Evolutionary conservation across 1,140 invertebrate species (phyloP).

Genomic region (Bilobella aurantiaca): DNA sequence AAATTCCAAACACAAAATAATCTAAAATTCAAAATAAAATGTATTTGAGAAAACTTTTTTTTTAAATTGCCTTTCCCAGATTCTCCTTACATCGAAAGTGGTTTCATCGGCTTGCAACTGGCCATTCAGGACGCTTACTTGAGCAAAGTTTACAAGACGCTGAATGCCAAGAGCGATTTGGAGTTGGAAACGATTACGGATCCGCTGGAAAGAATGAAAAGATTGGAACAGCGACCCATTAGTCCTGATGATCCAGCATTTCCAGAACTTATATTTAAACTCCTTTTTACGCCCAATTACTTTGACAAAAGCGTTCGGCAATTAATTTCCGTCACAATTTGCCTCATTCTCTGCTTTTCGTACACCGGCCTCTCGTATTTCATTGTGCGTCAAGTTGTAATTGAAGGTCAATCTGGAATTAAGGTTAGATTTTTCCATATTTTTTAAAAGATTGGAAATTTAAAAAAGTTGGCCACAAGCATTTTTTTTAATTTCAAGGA

Average conservation of each 20-base stretch:
- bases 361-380: slow-evolving; percentile 12
- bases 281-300: background rate
- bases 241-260: background rate
- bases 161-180: background rate
- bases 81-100: background rate
- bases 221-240: background rate
- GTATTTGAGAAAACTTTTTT: too few species aligned
- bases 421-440: slow-evolving; percentile 8
- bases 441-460: background rate
- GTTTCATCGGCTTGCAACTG: background rate
- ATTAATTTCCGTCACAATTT: background rate
- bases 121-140: background rate
- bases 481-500: too few species aligned
- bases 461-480: too few species aligned
- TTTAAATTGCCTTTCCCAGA: too few species aligned
- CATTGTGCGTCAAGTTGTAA: slow-evolving; percentile 13
- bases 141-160: background rate
- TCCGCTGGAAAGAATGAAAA: background rate
- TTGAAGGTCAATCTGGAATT: slow-evolving; percentile 14
- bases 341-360: background rate
- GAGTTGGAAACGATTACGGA: background rate
- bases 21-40: too few species aligned
- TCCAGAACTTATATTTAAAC: background rate
- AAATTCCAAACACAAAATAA: too few species aligned
- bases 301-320: background rate